These are phyloP conservation scores for Falco punctatus DNA, from an alignment of 2,113 vertebrate genomes.

Conservation along the genomic window DNA sequence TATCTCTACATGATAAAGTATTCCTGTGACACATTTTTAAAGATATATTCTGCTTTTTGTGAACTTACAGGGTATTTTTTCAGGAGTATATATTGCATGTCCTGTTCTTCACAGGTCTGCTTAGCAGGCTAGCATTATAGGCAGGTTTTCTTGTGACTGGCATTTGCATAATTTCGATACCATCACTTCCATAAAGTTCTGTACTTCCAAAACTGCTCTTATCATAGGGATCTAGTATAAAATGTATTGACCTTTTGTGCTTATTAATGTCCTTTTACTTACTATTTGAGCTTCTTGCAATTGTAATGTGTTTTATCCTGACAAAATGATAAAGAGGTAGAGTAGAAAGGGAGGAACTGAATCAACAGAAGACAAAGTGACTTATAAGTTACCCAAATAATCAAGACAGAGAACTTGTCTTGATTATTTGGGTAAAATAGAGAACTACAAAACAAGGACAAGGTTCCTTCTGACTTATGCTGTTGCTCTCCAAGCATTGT, in stretches of 20 bases:
- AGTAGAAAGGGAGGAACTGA: not conserved
- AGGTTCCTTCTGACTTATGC: not conserved
- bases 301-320: conserved; percentile 2
- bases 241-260: not conserved
- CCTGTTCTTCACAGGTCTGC: not conserved
- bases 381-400: not conserved
- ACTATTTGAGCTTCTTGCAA: not conserved
- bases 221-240: not conserved
- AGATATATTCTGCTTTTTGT: not conserved
- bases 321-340: not conserved
- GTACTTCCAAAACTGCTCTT: not conserved
- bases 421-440: too few species aligned
- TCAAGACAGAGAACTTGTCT: not conserved
- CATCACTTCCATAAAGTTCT: not conserved
- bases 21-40: not conserved
- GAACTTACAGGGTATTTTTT: not conserved
- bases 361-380: not conserved
- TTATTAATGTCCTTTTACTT: not conserved
- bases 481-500: not conserved
- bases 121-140: not conserved
- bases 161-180: not conserved
- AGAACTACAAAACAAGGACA: not conserved
- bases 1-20: not conserved
- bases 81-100: not conserved
- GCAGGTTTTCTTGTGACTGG: not conserved